A percentile compares a stretch with the other conserved stretches of the same genome.
Evolutionary conservation across 2,888 invertebrate species (phyloP).

Genomic region (Cosmopolites sordidus): DNA sequence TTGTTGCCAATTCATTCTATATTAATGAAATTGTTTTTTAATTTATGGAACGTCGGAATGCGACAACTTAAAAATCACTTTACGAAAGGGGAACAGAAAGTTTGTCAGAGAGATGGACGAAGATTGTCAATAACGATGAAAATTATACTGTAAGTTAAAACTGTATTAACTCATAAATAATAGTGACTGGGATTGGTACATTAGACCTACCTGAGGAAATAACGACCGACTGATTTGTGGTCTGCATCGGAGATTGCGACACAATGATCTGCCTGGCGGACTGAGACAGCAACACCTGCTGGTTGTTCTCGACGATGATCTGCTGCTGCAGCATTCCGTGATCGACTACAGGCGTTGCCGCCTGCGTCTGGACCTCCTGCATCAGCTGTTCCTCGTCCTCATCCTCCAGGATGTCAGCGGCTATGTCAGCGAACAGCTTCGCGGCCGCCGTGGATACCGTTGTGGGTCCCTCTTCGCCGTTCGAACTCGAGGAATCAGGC

Average conservation of each 20-base stretch:
- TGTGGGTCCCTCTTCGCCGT: slow-evolving; percentile 46
- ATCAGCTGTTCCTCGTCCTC: slow-evolving; percentile 60
- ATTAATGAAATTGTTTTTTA: too few species aligned
- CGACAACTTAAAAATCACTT: too few species aligned
- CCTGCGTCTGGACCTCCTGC: slow-evolving; percentile 35
- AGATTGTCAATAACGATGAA: too few species aligned
- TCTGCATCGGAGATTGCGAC: slow-evolving; percentile 41
- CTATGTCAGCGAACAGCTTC: slow-evolving; percentile 78
- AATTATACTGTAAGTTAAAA: too few species aligned
- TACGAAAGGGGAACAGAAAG: too few species aligned
- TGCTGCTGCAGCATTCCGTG: slow-evolving; percentile 31
- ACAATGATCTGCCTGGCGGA: slow-evolving; percentile 55
- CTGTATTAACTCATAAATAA: too few species aligned
- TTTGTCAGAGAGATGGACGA: too few species aligned
- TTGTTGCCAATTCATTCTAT: too few species aligned
- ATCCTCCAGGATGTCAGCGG: slow-evolving; percentile 79
- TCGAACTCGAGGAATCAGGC: slow-evolving; percentile 49
- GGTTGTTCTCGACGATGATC: slow-evolving; percentile 45
- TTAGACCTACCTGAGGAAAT: slow-evolving; percentile 30
- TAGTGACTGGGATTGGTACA: too few species aligned
- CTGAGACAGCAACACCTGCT: slow-evolving; percentile 40
- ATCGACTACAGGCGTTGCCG: slow-evolving; percentile 23
- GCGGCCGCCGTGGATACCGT: slow-evolving; percentile 79
- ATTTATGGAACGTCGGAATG: too few species aligned
- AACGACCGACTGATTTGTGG: slow-evolving; percentile 37